Evolutionary conservation across 2,888 invertebrate species (phyloP).

Genomic region (Eupithecia insigniata): DNA sequence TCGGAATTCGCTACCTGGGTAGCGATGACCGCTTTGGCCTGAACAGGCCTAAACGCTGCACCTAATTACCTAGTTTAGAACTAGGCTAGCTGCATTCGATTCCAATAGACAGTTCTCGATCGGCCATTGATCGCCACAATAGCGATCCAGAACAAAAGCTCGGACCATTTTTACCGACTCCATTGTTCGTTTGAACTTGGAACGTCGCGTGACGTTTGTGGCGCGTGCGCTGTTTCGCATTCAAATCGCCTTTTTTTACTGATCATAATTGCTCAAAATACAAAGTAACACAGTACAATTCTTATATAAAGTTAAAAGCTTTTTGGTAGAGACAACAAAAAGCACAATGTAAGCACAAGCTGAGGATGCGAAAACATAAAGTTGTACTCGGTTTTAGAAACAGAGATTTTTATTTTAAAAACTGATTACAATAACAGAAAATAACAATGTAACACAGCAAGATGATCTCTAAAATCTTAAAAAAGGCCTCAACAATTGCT

Average conservation of each 20-base stretch:
- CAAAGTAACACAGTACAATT: conserved; percentile 26
- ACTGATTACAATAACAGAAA: not conserved
- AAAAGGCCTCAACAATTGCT: not conserved
- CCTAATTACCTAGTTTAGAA: not conserved
- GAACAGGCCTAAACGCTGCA: not conserved
- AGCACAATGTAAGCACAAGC: not conserved
- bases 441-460: not conserved
- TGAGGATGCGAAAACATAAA: not conserved
- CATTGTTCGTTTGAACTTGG: conserved; percentile 82
- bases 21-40: not conserved
- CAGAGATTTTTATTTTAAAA: not conserved
- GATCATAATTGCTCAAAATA: conserved; percentile 63
- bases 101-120: conserved; percentile 46
- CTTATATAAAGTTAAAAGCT: conserved; percentile 14
- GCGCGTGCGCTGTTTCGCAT: conserved; percentile 79
- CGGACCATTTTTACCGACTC: conserved; percentile 75
- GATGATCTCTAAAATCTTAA: not conserved
- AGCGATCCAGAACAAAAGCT: conserved; percentile 77
- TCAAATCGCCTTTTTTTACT: conserved; percentile 70
- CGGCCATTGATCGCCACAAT: conserved; percentile 63
- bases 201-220: conserved; percentile 76
- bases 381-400: conserved; percentile 11
- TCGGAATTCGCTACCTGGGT: not conserved
- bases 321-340: not conserved
- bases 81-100: conserved; percentile 23